Conservation (phyloP, 2,888 invertebrate species). For the Phortica okadai region DNA sequence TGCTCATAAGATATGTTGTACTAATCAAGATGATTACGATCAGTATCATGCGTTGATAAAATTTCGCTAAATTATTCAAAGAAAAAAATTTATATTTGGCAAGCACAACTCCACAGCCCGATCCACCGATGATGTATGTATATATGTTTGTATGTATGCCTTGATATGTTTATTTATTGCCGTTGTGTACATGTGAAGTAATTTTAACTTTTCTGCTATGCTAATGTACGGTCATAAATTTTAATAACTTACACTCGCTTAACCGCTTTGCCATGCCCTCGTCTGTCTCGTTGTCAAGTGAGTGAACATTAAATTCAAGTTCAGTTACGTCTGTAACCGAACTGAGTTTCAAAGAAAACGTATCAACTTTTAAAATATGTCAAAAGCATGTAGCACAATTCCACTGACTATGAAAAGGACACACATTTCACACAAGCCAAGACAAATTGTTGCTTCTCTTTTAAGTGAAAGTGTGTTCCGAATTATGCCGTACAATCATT, state of each 20-base stretch:
- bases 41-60: background rate
- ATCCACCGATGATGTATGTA: too few relatives aligned
- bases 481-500: conserved; percentile 52
- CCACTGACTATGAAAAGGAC: too few relatives aligned
- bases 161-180: too few relatives aligned
- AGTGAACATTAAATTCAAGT: conserved; percentile 63
- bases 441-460: too few relatives aligned
- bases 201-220: conserved; percentile 17
- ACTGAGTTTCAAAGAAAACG: background rate
- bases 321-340: conserved; percentile 26
- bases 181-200: background rate
- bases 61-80: conserved; percentile 10
- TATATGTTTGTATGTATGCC: too few relatives aligned
- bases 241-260: conserved; percentile 45
- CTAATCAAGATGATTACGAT: background rate
- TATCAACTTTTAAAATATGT: background rate
- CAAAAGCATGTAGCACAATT: too few relatives aligned
- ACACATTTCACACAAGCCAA: too few relatives aligned
- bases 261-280: conserved; percentile 4
- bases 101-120: too few relatives aligned
- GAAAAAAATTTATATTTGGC: background rate
- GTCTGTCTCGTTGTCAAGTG: background rate
- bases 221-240: conserved; percentile 58
- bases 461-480: conserved; percentile 36
- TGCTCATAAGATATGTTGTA: background rate